Conservation (phyloP, 2,797 vertebrate genomes). For the Phataginus tricuspis region DNA sequence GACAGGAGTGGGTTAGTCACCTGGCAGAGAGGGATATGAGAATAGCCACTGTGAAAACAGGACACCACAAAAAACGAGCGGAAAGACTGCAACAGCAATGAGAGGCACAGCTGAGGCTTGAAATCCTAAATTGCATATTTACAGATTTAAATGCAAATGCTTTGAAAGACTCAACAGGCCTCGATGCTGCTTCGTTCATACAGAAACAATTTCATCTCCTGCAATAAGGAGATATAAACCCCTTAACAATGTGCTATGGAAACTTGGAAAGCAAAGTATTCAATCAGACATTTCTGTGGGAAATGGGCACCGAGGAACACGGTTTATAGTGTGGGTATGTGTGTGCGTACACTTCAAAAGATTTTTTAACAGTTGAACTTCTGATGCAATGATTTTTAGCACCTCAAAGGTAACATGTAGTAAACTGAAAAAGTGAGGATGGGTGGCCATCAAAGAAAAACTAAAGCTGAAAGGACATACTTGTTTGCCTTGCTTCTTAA, state of each 20-base stretch:
- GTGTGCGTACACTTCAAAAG: not conserved
- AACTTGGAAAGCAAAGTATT: not conserved
- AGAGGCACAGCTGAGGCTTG: not conserved
- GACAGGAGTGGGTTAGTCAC: not conserved
- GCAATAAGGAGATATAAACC: not conserved
- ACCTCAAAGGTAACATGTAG: constrained; percentile 56
- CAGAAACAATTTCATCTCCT: not conserved
- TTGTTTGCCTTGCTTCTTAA: not conserved
- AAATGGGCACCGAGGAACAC: not conserved
- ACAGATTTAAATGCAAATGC: not conserved
- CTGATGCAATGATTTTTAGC: constrained; percentile 54
- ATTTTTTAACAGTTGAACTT: not conserved
- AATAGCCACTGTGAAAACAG: not conserved
- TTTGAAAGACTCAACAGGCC: not conserved
- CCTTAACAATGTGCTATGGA: not conserved
- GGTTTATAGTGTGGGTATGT: not conserved
- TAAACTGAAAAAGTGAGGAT: constrained; percentile 61
- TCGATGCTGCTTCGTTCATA: not conserved
- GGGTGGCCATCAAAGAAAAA: constrained; percentile 68
- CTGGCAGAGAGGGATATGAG: not conserved
- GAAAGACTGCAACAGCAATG: not conserved
- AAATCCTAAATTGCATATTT: not conserved
- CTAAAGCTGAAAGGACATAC: constrained; percentile 50
- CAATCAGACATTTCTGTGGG: not conserved
- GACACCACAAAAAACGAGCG: not conserved